Evolutionary conservation across 2,113 vertebrate species (phyloP).

Genomic region (Machaerirhynchus nigripectus): DNA sequence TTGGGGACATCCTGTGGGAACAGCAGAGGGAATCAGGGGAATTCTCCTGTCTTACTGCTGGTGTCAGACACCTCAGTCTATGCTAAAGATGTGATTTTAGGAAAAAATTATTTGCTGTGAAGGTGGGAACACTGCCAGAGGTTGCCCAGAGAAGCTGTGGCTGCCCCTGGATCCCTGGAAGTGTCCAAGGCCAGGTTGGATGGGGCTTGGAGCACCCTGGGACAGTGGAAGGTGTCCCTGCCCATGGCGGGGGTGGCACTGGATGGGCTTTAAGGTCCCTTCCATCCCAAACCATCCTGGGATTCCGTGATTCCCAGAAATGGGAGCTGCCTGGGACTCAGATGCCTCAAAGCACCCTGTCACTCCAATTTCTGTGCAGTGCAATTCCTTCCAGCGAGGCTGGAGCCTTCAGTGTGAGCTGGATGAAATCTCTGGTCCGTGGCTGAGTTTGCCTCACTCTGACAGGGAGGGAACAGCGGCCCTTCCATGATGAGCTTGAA

Average conservation of each 20-base stretch:
- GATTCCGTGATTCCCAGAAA: background rate
- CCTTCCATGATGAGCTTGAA: background rate
- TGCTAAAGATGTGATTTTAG: background rate
- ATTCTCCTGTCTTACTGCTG: background rate
- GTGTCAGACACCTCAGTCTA: background rate
- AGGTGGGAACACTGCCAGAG: background rate
- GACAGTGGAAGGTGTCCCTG: accelerated
- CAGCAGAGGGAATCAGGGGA: background rate
- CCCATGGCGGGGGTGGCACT: background rate
- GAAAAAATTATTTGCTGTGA: background rate
- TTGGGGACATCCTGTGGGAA: background rate
- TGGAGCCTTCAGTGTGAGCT: background rate
- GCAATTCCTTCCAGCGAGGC: background rate
- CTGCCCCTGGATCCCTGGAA: background rate
- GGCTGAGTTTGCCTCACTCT: background rate
- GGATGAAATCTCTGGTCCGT: accelerated
- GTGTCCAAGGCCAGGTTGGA: background rate
- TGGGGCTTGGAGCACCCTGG: accelerated
- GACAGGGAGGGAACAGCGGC: background rate
- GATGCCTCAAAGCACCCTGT: background rate
- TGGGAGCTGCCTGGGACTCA: background rate
- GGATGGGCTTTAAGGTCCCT: background rate
- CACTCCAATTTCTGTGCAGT: background rate
- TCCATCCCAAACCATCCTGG: background rate
- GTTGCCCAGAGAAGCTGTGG: background rate